Evolutionary conservation across 2,888 invertebrate genomes (phyloP).

Genomic region (Caenorhabditis doughertyi): DNA sequence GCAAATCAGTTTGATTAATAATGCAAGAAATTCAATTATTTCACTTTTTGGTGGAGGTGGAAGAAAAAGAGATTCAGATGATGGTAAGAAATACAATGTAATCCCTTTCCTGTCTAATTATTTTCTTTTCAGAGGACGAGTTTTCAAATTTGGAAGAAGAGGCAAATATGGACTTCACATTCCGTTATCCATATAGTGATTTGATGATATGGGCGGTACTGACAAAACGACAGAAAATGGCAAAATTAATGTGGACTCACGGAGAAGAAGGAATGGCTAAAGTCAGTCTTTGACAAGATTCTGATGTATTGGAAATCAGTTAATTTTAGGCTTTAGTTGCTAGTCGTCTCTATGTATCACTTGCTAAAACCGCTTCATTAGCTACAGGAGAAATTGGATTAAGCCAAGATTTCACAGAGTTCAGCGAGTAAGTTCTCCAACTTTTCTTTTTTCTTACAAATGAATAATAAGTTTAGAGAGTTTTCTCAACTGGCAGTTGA

Average conservation of each 20-base stretch:
- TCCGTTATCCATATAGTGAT: constrained; percentile 92
- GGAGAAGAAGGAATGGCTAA: constrained; percentile 98
- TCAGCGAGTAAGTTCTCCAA: constrained; percentile 63
- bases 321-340: constrained; percentile 70
- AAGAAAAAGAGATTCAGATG: constrained; percentile 46
- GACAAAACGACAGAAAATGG: constrained; percentile 94
- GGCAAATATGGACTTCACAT: constrained; percentile 72
- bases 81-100: constrained; percentile 27
- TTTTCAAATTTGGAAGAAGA: constrained; percentile 66
- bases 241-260: constrained; percentile 97
- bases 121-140: constrained; percentile 50
- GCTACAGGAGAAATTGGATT: constrained; percentile 94
- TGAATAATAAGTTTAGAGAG: constrained; percentile 70
- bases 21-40: constrained; percentile 70
- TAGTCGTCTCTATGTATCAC: constrained; percentile 91
- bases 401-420: constrained; percentile 71
- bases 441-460: neutral
- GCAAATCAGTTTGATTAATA: constrained; percentile 66
- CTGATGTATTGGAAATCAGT: neutral
- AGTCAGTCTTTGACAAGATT: neutral
- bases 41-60: constrained; percentile 61
- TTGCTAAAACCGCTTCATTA: constrained; percentile 97
- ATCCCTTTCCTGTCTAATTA: neutral
- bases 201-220: constrained; percentile 95
- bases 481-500: constrained; percentile 88